phyloP scores from a whole-genome alignment of 2,797 vertebrate species.

The Cynopterus sphinx region DNA sequence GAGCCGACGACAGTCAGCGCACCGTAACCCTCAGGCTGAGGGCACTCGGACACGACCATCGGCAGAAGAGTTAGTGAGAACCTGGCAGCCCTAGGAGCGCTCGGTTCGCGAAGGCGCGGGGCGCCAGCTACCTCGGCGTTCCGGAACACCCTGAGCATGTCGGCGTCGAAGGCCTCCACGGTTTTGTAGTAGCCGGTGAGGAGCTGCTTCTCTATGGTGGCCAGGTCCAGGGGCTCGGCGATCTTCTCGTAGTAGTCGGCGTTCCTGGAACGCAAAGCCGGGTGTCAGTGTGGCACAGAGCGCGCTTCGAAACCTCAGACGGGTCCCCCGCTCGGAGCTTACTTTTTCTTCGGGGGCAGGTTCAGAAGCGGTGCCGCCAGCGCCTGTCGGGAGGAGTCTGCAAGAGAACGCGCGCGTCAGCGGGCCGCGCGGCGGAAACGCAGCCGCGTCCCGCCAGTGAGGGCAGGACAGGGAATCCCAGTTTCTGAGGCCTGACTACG shows the following conservation, averaged over 20 bases:
- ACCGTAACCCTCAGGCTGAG: background rate
- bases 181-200: slow-evolving; percentile 97
- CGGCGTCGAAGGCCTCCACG: slow-evolving; percentile 95
- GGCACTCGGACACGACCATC: too few relatives aligned
- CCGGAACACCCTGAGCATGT: slow-evolving; percentile 98
- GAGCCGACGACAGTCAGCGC: background rate
- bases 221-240: slow-evolving; percentile 94
- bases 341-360: slow-evolving; percentile 98
- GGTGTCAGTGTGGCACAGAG: background rate
- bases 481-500: background rate
- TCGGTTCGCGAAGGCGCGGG: too few relatives aligned
- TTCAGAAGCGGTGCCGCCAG: slow-evolving; percentile 95
- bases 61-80: too few relatives aligned
- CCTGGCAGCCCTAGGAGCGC: too few relatives aligned
- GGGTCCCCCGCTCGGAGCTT: slow-evolving; percentile 73
- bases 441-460: too few relatives aligned
- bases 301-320: background rate
- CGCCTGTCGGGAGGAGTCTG: slow-evolving; percentile 94
- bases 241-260: slow-evolving; percentile 98
- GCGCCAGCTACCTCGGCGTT: slow-evolving; percentile 91
- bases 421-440: too few relatives aligned
- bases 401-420: background rate
- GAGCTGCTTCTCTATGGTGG: slow-evolving; percentile 98
- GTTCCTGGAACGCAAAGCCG: slow-evolving; percentile 86
- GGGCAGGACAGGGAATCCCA: background rate